phyloP scores from a whole-genome alignment of 1,140 invertebrate species.

The Drosophila serrata region DNA sequence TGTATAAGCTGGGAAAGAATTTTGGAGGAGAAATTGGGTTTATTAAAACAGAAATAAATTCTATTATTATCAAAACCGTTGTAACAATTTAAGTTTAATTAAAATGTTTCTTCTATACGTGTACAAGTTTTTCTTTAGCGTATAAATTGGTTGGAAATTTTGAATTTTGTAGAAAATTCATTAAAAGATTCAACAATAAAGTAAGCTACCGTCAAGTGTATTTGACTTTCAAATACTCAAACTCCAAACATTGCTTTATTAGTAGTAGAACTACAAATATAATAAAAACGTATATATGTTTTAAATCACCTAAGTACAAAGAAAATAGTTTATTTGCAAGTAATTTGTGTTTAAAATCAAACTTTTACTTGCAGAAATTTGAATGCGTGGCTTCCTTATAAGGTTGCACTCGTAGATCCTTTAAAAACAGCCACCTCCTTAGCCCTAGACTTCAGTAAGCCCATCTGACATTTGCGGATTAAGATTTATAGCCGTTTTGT shows the following conservation, averaged over 20 bases:
- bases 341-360: neutral
- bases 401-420: conserved; percentile 17
- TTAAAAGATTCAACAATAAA: too few relatives aligned
- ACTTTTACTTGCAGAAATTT: neutral
- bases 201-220: too few relatives aligned
- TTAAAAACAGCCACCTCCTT: conserved; percentile 10
- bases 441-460: conserved; percentile 30
- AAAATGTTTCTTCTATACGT: neutral
- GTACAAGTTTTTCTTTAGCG: neutral
- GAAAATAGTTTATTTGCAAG: neutral
- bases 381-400: neutral
- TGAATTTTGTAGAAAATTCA: too few relatives aligned
- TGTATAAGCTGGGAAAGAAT: too few relatives aligned
- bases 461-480: conserved; percentile 42
- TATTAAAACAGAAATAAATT: too few relatives aligned
- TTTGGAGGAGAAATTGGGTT: too few relatives aligned
- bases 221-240: too few relatives aligned
- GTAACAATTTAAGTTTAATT: too few relatives aligned
- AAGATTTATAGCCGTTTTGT: conserved; percentile 46
- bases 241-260: too few relatives aligned
- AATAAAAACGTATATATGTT: neutral
- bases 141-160: neutral
- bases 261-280: too few relatives aligned
- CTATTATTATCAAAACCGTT: too few relatives aligned
- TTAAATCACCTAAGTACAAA: neutral